phyloP scores from a whole-genome alignment of 2,113 vertebrate genomes.

The Muntiacus reevesi region DNA sequence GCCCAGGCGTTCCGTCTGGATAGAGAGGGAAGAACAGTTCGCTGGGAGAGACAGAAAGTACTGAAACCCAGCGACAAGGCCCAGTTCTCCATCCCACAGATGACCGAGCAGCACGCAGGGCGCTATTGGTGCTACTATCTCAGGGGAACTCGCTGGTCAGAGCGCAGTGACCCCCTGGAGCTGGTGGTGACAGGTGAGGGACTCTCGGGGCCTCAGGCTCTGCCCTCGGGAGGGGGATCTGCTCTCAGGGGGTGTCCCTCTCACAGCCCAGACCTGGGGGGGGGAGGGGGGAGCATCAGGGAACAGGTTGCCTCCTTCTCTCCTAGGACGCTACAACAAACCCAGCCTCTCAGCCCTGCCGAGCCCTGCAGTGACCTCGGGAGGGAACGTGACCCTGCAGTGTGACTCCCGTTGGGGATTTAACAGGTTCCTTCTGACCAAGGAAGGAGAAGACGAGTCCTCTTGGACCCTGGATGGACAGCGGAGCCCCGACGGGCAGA shows the following conservation, averaged over 20 bases:
- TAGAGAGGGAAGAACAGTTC: accelerated
- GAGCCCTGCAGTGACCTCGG: background rate
- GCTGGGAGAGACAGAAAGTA: background rate
- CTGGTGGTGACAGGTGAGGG: background rate
- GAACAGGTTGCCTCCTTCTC: background rate
- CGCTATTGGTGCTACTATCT: accelerated
- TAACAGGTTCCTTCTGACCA: accelerated
- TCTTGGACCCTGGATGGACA: accelerated
- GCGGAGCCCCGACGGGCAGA: accelerated
- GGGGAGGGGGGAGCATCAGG: accelerated
- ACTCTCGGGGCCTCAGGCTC: no score
- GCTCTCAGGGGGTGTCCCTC: background rate
- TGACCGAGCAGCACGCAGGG: background rate
- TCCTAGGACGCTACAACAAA: accelerated
- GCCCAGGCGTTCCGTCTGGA: background rate
- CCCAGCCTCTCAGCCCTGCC: background rate
- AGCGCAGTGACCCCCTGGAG: accelerated
- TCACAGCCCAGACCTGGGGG: background rate
- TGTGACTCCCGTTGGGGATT: accelerated
- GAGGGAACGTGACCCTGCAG: background rate
- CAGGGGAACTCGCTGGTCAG: background rate
- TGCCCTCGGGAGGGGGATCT: background rate
- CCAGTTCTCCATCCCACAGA: no score
- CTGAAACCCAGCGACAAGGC: accelerated
- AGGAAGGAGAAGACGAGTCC: accelerated